Conservation (phyloP, 2,797 vertebrate genomes). For the Danio jaintianensis region DNA sequence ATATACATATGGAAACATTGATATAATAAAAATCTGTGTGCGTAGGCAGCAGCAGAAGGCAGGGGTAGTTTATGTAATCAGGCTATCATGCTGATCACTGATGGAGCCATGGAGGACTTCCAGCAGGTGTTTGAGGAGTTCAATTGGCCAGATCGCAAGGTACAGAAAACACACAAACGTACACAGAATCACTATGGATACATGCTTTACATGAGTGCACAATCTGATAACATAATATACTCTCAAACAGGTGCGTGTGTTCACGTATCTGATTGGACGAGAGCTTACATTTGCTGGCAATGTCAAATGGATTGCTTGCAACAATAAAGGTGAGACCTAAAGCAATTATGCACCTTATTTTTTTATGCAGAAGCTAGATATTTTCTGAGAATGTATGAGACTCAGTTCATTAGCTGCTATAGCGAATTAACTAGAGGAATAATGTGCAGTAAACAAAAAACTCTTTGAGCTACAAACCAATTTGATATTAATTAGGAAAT, state of each 20-base stretch:
- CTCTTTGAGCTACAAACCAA: no score
- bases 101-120: conserved; percentile 94
- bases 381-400: no score
- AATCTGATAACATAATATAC: not conserved
- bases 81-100: conserved; percentile 97
- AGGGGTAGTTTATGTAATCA: conserved; percentile 96
- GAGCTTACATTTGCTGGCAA: conserved; percentile 93
- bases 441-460: no score
- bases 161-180: conserved; percentile 63
- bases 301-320: conserved; percentile 96
- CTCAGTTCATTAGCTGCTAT: no score
- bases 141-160: conserved; percentile 93
- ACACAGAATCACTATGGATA: not conserved
- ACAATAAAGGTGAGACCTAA: conserved; percentile 89
- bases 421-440: no score
- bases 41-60: conserved; percentile 83
- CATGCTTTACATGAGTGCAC: conserved; percentile 10
- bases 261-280: conserved; percentile 95
- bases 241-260: conserved; percentile 88
- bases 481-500: no score
- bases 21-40: conserved; percentile 16
- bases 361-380: no score
- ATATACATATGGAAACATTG: not conserved
- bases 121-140: conserved; percentile 91
- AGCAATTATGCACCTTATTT: not conserved